These are phyloP conservation scores for Chondrilla cf. caribensis DNA, from an alignment of 37 sponge, comb jelly and placozoan species.

Conservation along the genomic window DNA sequence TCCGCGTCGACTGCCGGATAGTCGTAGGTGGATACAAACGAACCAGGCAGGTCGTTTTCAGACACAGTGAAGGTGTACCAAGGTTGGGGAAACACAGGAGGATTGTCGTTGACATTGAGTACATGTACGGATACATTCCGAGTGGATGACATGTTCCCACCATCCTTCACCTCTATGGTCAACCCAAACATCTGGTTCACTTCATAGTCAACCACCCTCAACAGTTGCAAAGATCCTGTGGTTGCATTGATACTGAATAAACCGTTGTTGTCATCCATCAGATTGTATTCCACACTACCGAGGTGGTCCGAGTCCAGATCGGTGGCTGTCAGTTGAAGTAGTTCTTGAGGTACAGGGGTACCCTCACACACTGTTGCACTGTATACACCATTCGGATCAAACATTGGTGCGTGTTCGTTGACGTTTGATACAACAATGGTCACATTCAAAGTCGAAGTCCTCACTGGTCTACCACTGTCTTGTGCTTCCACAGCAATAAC, in stretches of 20 bases:
- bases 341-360: background rate
- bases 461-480: slow-evolving; percentile 36
- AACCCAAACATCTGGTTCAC: background rate
- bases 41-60: slow-evolving; percentile 46
- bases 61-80: slow-evolving; percentile 26
- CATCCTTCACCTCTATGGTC: slow-evolving; percentile 35
- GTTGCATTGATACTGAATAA: slow-evolving; percentile 23
- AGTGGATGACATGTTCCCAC: background rate
- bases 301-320: slow-evolving; percentile 37
- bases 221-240: slow-evolving; percentile 31
- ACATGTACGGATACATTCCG: slow-evolving; percentile 11
- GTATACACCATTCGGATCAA: slow-evolving; percentile 9
- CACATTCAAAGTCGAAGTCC: background rate
- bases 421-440: background rate
- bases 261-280: background rate
- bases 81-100: slow-evolving; percentile 8
- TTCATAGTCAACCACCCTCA: slow-evolving; percentile 38
- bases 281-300: slow-evolving; percentile 34
- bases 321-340: slow-evolving; percentile 42
- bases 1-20: slow-evolving; percentile 2
- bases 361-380: slow-evolving; percentile 24
- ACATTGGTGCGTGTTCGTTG: slow-evolving; percentile 14
- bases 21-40: background rate
- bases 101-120: slow-evolving; percentile 34
- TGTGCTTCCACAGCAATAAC: slow-evolving; percentile 36